Percentiles rank a stretch among this genome's conserved stretches.
phyloP scores from a whole-genome alignment of 2,797 vertebrate species.

The Spondyliosoma cantharus region DNA sequence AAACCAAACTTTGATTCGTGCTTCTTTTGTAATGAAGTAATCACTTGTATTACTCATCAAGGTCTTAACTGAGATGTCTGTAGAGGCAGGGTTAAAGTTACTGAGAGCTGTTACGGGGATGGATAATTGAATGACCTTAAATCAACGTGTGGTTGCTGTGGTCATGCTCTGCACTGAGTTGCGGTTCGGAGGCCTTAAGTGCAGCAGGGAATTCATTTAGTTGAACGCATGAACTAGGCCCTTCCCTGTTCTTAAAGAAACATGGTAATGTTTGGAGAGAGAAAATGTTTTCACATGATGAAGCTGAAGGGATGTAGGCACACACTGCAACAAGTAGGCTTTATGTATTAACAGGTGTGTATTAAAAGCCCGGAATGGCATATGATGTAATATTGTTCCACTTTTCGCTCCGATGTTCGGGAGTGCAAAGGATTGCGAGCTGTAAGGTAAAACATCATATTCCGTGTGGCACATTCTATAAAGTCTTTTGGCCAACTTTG shows the following conservation, averaged over 20 bases:
- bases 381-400: slow-evolving; percentile 82
- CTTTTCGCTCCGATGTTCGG: slow-evolving; percentile 56
- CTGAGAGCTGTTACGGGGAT: slow-evolving; percentile 43
- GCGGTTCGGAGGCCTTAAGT: slow-evolving; percentile 58
- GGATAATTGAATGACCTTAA: slow-evolving; percentile 71
- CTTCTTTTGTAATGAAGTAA: slow-evolving; percentile 58
- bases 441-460: slow-evolving; percentile 70
- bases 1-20: slow-evolving; percentile 38
- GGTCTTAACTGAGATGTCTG: slow-evolving; percentile 21
- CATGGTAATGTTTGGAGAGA: slow-evolving; percentile 59
- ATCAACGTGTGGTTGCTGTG: slow-evolving; percentile 67
- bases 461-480: slow-evolving; percentile 70
- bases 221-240: slow-evolving; percentile 36
- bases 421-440: slow-evolving; percentile 63
- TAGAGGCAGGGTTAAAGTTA: slow-evolving; percentile 49
- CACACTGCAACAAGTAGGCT: slow-evolving; percentile 64
- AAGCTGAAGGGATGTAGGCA: slow-evolving; percentile 50
- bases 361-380: slow-evolving; percentile 70
- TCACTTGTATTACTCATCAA: slow-evolving; percentile 53
- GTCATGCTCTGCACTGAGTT: slow-evolving; percentile 63
- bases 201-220: slow-evolving; percentile 57
- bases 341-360: slow-evolving; percentile 80
- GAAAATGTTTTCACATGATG: slow-evolving; percentile 47
- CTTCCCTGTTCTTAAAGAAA: slow-evolving; percentile 51
- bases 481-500: slow-evolving; percentile 68